A percentile compares a stretch with the other conserved stretches of the same genome.
Conservation (phyloP, 2,888 invertebrate species). For the Eudasyphora cyanicolor region DNA sequence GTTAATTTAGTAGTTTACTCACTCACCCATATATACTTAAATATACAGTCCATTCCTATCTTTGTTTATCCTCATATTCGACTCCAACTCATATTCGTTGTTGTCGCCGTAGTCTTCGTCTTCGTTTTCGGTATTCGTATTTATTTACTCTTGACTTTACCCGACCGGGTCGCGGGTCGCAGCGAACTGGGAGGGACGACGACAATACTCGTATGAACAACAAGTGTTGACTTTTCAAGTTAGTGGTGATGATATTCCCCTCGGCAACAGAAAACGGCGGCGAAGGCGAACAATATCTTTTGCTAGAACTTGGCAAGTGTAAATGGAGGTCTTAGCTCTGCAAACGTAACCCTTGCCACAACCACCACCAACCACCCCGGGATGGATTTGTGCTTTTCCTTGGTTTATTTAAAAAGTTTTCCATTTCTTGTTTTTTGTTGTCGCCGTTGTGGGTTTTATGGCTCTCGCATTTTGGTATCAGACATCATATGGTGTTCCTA, state of each 20-base stretch:
- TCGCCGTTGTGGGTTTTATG: neutral
- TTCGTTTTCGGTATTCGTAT: too few species aligned
- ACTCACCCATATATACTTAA: neutral
- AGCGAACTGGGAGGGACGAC: too few species aligned
- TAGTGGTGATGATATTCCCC: neutral
- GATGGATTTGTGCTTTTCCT: neutral
- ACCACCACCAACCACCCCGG: too few species aligned
- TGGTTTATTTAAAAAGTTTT: neutral
- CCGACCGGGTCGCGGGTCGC: too few species aligned
- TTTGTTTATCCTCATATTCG: neutral
- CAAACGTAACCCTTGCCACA: neutral
- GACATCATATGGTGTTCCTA: neutral
- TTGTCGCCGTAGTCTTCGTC: too few species aligned
- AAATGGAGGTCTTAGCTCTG: neutral
- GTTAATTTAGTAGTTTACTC: slow-evolving; percentile 7
- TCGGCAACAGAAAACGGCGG: too few species aligned
- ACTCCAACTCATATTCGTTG: neutral
- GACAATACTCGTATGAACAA: too few species aligned
- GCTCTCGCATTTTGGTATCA: neutral
- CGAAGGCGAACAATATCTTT: too few species aligned
- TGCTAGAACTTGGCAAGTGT: slow-evolving; percentile 1
- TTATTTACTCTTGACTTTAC: slow-evolving; percentile 13
- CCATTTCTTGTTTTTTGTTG: too few species aligned
- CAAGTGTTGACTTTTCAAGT: neutral
- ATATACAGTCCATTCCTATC: too few species aligned